Conservation (phyloP, 2,797 vertebrate species). For the Coilia nasus region DNA sequence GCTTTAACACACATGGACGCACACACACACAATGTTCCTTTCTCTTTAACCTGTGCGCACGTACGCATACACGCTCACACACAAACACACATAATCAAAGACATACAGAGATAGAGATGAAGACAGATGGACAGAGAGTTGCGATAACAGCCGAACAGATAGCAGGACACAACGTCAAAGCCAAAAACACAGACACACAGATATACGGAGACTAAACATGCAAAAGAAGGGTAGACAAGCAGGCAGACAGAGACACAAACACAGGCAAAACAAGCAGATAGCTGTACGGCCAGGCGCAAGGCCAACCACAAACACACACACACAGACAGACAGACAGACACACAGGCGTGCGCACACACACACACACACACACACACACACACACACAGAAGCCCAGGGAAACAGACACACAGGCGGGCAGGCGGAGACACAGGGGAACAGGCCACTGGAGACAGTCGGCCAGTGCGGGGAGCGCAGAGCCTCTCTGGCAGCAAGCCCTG, state of each 20-base stretch:
- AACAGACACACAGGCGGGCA: conserved; percentile 63
- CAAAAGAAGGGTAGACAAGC: background rate
- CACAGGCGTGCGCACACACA: background rate
- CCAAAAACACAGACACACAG: background rate
- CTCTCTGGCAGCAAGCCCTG: conserved; percentile 40
- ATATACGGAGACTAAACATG: background rate
- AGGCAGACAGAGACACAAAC: conserved; percentile 7
- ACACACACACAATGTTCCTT: too few species aligned
- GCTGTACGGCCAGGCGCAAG: conserved; percentile 57
- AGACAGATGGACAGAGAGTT: conserved; percentile 47
- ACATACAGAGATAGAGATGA: conserved; percentile 27
- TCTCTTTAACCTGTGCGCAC: background rate
- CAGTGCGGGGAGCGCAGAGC: background rate
- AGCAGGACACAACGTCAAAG: conserved; percentile 33
- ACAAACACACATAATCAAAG: too few species aligned
- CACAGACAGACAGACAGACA: background rate
- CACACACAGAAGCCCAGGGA: conserved; percentile 14
- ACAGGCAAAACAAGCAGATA: conserved; percentile 56
- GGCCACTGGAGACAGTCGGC: background rate
- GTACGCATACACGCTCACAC: background rate
- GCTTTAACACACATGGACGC: background rate
- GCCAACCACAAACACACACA: background rate
- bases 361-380: background rate
- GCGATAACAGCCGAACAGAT: conserved; percentile 48
- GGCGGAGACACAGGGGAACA: background rate